Evolutionary conservation across 1,140 invertebrate genomes (phyloP).

Genomic region (Agrypnia vestita): DNA sequence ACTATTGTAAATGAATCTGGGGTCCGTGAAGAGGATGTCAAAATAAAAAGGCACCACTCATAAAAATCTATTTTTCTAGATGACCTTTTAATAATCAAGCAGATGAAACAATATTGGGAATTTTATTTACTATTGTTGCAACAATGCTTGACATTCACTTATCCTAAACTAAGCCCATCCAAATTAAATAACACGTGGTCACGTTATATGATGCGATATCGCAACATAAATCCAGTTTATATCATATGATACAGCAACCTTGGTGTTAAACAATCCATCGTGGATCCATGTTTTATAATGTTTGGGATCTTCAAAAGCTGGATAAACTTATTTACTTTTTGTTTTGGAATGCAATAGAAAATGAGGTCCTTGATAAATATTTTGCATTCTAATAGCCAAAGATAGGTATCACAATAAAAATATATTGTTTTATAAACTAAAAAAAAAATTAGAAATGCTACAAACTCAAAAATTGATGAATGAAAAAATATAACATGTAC

Average conservation of each 20-base stretch:
- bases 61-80: constrained; percentile 10
- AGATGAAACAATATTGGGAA: neutral
- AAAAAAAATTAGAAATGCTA: constrained; percentile 39
- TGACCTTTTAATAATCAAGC: constrained; percentile 20
- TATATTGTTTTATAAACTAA: constrained; percentile 54
- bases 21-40: neutral
- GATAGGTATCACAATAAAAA: constrained; percentile 58
- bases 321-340: constrained; percentile 9
- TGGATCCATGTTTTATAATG: too few species aligned
- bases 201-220: neutral
- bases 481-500: constrained; percentile 58
- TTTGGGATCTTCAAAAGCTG: neutral
- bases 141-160: constrained; percentile 6
- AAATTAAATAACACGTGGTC: too few species aligned
- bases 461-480: constrained; percentile 54
- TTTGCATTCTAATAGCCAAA: constrained; percentile 53
- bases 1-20: neutral
- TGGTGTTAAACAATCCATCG: neutral
- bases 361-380: constrained; percentile 48
- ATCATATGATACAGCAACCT: neutral
- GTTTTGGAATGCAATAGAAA: constrained; percentile 60
- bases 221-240: too few species aligned
- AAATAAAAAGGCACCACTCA: constrained; percentile 48
- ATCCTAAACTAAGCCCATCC: constrained; percentile 25
- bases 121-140: neutral